Evolutionary conservation across 92 coral and sea anemone genomes (phyloP).

Genomic region (Parazoanthus swiftii): DNA sequence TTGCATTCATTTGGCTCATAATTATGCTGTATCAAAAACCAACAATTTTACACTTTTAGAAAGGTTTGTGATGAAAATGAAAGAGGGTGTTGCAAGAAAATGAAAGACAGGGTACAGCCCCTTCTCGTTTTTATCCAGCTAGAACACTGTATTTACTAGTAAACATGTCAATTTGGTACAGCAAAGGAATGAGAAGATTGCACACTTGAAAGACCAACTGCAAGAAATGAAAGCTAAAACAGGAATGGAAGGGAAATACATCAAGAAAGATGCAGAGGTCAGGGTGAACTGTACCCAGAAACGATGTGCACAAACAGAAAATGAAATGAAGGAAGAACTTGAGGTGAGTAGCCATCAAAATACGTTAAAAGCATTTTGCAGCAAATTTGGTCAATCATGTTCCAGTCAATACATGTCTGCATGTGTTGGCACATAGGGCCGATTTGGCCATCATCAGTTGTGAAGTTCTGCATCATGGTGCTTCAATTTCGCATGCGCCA

Average conservation of each 20-base stretch:
- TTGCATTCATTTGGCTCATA: too few species aligned
- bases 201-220: constrained; percentile 97
- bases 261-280: constrained; percentile 99
- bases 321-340: constrained; percentile 81
- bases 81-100: too few species aligned
- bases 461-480: too few species aligned
- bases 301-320: constrained; percentile 88
- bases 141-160: neutral
- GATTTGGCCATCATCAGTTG: too few species aligned
- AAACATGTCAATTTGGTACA: constrained; percentile 25
- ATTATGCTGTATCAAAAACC: too few species aligned
- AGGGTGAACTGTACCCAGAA: constrained; percentile 94
- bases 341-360: constrained; percentile 58
- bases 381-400: neutral
- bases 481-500: too few species aligned
- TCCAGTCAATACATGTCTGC: neutral
- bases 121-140: too few species aligned
- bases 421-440: neutral
- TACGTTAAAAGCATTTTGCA: too few species aligned
- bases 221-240: constrained; percentile 99
- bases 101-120: too few species aligned
- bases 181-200: constrained; percentile 99
- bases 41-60: too few species aligned
- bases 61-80: too few species aligned
- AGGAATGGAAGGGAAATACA: constrained; percentile 99